These are phyloP conservation scores for rabbit (Oryctolagus cuniculus) DNA, from an alignment of 2,113 vertebrate genomes.

Conservation along the genomic window mOryCun1.1 NC_091440.1:17438501-17439000, in stretches of 20 bases:
- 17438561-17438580: neutral
- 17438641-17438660: neutral
- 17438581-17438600: neutral
- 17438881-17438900: neutral
- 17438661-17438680: neutral
- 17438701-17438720: neutral
- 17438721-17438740: neutral
- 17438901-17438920: neutral
- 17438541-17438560: neutral
- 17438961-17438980: fast-evolving
- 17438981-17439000: neutral
- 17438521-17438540: neutral
- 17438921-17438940: fast-evolving
- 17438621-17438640: neutral
- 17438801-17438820: neutral
- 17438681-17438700: neutral
- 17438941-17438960: fast-evolving
- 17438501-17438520: neutral
- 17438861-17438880: neutral
- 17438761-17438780: neutral
- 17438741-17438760: neutral
- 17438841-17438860: neutral
- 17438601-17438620: neutral
- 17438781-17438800: neutral
- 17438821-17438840: neutral